phyloP scores from a whole-genome alignment of 2,113 vertebrate genomes.

The Anguilla japonica region DNA sequence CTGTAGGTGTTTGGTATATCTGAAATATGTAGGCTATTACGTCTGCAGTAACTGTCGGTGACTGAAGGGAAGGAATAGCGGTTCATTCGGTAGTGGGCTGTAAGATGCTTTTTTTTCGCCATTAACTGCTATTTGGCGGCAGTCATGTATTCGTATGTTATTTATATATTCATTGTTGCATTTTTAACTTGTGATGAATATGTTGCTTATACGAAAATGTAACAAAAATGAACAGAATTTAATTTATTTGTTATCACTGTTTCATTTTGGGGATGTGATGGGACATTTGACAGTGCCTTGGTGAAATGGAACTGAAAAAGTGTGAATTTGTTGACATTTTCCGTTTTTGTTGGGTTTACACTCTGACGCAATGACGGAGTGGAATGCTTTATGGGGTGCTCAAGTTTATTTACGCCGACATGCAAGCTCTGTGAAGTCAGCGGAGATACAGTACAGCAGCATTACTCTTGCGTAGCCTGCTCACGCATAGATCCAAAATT shows the following conservation, averaged over 20 bases:
- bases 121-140: background rate
- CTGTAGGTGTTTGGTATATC: background rate
- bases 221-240: background rate
- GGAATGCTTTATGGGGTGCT: background rate
- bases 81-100: background rate
- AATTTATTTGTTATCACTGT: background rate
- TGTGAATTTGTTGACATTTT: background rate
- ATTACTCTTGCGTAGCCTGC: background rate
- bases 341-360: background rate
- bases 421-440: background rate
- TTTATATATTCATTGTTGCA: too few relatives aligned
- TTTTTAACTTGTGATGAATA: too few relatives aligned
- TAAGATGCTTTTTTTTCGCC: background rate
- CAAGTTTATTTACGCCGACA: slow-evolving; percentile 5
- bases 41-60: background rate
- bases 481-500: background rate
- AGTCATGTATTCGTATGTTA: background rate
- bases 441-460: background rate
- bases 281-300: background rate
- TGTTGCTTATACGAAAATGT: too few relatives aligned
- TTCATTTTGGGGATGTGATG: background rate
- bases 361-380: slow-evolving; percentile 7
- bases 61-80: background rate
- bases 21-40: background rate
- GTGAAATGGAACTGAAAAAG: background rate